These are phyloP conservation scores for Pristionchus pacificus DNA, from an alignment of 1,140 invertebrate species.

Conservation along the genomic window DNA sequence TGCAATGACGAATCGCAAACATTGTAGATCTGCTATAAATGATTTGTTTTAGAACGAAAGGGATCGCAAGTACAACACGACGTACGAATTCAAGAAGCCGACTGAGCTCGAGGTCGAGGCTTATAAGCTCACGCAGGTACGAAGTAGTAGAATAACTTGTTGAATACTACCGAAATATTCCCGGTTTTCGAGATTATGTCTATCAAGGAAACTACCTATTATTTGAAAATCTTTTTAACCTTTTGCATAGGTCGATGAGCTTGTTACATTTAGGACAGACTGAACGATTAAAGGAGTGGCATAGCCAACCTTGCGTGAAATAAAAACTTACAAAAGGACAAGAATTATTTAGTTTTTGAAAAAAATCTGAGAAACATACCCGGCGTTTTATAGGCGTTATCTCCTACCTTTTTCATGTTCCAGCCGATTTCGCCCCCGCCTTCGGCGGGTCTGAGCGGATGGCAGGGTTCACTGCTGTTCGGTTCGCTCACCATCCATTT, in stretches of 20 bases:
- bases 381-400: too few relatives aligned
- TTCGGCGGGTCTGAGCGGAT: too few relatives aligned
- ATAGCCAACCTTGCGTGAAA: constrained; percentile 3
- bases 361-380: too few relatives aligned
- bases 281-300: too few relatives aligned
- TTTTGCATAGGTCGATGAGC: background rate
- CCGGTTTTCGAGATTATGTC: background rate
- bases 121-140: background rate
- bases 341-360: too few relatives aligned
- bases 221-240: background rate
- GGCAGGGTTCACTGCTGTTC: too few relatives aligned
- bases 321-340: constrained; percentile 35
- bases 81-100: constrained; percentile 25
- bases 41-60: constrained; percentile 31
- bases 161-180: background rate
- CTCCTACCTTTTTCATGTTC: too few relatives aligned
- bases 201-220: background rate
- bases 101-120: constrained; percentile 25
- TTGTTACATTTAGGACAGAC: too few relatives aligned
- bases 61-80: constrained; percentile 24
- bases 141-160: background rate
- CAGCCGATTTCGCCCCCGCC: too few relatives aligned
- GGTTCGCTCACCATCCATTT: too few relatives aligned
- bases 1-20: background rate
- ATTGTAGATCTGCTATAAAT: background rate